Evolutionary conservation across 2,113 vertebrate genomes (phyloP).

Genomic region (Rynchops niger): DNA sequence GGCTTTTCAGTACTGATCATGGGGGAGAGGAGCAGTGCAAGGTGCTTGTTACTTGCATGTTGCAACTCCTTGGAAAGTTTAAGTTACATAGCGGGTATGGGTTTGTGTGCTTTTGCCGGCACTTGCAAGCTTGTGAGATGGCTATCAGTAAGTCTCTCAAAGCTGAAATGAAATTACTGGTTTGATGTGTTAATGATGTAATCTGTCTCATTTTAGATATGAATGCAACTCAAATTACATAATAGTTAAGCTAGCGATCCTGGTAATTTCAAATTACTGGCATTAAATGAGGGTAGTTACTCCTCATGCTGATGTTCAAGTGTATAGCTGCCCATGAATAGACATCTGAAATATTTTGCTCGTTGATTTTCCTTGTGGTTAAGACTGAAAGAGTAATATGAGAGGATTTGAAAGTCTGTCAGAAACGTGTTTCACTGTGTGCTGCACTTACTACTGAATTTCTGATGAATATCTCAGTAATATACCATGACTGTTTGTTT

Average conservation of each 20-base stretch:
- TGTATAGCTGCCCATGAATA: background rate
- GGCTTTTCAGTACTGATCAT: background rate
- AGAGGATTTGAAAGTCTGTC: background rate
- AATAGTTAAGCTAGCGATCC: background rate
- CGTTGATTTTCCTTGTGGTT: background rate
- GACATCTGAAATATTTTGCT: background rate
- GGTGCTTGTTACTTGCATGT: background rate
- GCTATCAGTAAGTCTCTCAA: background rate
- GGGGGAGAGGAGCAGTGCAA: background rate
- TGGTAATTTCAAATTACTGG: background rate
- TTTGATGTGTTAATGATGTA: background rate
- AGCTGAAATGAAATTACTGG: background rate
- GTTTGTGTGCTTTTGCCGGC: background rate
- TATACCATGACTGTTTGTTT: background rate
- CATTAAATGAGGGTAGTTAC: background rate
- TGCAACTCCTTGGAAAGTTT: background rate
- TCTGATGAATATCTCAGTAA: background rate
- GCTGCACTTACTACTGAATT: background rate
- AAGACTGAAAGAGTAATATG: background rate
- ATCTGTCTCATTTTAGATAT: background rate
- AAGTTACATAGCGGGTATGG: accelerated
- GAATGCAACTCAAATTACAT: background rate
- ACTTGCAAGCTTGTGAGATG: background rate
- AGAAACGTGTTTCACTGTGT: background rate
- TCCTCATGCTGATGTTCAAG: background rate